These are phyloP conservation scores for Drosophila birchii DNA, from an alignment of 2,888 invertebrate genomes.

Conservation along the genomic window DNA sequence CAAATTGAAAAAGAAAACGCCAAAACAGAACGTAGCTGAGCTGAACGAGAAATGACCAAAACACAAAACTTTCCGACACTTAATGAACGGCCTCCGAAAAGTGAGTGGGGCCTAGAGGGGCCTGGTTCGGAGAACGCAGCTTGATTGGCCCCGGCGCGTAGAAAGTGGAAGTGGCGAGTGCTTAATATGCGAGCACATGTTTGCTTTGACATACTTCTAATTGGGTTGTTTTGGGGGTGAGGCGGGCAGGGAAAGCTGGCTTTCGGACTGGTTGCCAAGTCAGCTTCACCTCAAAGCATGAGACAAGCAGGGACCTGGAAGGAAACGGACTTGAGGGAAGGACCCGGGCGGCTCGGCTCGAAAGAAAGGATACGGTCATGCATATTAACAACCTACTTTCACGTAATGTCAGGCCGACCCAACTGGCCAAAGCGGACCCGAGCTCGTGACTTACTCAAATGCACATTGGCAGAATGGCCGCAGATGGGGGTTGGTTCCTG, in stretches of 20 bases:
- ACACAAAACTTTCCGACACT: conserved; percentile 78
- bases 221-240: conserved; percentile 41
- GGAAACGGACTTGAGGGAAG: conserved; percentile 3
- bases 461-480: conserved; percentile 57
- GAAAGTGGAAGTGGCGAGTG: conserved; percentile 56
- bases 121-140: conserved; percentile 39
- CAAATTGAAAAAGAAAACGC: conserved; percentile 55
- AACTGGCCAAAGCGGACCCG: conserved; percentile 62
- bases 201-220: conserved; percentile 78
- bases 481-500: background rate
- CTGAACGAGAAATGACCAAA: conserved; percentile 68
- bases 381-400: conserved; percentile 83
- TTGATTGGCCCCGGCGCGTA: conserved; percentile 41
- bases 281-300: conserved; percentile 20
- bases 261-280: conserved; percentile 6
- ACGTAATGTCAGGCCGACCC: conserved; percentile 54
- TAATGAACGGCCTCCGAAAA: conserved; percentile 65
- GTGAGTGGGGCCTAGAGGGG: background rate
- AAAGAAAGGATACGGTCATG: conserved; percentile 76
- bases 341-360: background rate
- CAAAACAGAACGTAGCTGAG: conserved; percentile 20
- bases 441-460: conserved; percentile 68
- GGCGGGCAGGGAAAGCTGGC: conserved; percentile 9
- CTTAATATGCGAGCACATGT: conserved; percentile 69
- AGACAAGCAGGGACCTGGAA: background rate